Conservation (phyloP, 2,888 invertebrate genomes). For the Sarcophaga rosellei region DNA sequence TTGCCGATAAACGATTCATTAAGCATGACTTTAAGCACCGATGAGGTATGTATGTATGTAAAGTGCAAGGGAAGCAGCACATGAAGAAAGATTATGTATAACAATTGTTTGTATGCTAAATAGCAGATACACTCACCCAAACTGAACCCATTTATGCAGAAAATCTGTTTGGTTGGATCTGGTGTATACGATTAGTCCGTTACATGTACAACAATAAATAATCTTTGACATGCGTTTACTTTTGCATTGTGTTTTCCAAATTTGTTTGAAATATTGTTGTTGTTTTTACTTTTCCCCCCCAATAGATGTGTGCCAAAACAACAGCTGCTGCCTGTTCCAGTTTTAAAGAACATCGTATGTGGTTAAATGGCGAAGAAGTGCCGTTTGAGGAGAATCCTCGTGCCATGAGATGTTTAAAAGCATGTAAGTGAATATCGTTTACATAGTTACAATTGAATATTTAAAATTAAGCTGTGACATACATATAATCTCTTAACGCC, state of each 20-base stretch:
- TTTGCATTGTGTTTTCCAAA: constrained; percentile 12
- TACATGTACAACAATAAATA: constrained; percentile 9
- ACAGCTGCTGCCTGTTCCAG: constrained; percentile 88
- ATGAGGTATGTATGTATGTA: constrained; percentile 86
- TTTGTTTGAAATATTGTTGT: constrained; percentile 33
- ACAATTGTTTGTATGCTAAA: constrained; percentile 55
- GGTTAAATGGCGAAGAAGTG: constrained; percentile 94
- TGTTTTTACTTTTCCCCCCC: constrained; percentile 23
- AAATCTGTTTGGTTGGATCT: neutral
- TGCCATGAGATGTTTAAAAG: constrained; percentile 88
- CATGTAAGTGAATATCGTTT: constrained; percentile 82
- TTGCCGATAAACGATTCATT: constrained; percentile 98
- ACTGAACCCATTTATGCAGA: neutral
- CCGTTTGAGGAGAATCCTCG: constrained; percentile 88
- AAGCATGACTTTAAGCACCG: constrained; percentile 93
- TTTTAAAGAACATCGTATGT: constrained; percentile 90
- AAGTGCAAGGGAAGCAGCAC: neutral
- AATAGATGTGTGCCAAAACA: constrained; percentile 94
- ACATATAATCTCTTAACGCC: too few relatives aligned
- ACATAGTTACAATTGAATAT: neutral
- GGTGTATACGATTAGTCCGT: neutral
- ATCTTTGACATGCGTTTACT: constrained; percentile 61
- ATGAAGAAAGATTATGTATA: constrained; percentile 32
- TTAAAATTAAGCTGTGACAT: neutral
- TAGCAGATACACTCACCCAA: too few relatives aligned